Evolutionary conservation across 2,113 vertebrate genomes (phyloP).

Genomic region (Elanoides forficatus): DNA sequence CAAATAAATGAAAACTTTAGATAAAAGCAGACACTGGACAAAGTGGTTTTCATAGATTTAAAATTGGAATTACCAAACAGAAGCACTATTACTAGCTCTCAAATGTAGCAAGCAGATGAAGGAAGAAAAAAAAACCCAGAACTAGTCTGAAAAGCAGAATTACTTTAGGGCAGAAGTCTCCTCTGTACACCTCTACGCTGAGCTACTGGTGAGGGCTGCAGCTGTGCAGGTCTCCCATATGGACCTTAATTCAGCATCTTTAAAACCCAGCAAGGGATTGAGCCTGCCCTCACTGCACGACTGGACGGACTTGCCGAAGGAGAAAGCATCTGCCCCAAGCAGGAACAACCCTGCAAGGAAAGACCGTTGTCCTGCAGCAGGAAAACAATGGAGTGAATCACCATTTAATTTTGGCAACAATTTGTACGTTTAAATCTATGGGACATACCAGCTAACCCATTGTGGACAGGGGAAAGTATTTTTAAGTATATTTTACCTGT

Average conservation of each 20-base stretch:
- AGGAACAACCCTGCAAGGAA: background rate
- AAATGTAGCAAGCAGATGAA: background rate
- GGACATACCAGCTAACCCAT: background rate
- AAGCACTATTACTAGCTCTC: background rate
- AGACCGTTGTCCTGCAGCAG: background rate
- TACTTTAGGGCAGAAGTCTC: background rate
- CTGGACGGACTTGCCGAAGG: background rate
- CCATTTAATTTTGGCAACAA: background rate
- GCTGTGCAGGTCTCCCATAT: background rate
- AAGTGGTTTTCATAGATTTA: background rate
- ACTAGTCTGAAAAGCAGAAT: background rate
- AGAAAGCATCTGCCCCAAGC: background rate
- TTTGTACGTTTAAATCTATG: background rate
- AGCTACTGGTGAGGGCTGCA: background rate
- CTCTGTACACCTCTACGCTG: background rate
- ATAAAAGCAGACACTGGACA: background rate
- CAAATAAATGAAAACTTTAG: background rate
- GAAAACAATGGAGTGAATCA: accelerated
- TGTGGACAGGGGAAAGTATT: background rate
- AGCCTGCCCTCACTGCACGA: background rate
- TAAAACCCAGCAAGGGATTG: background rate
- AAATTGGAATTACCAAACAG: background rate
- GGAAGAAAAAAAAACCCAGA: background rate
- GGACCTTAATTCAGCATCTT: background rate
- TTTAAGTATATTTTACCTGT: background rate